These are phyloP conservation scores for Orycteropus afer DNA, from an alignment of 2,113 vertebrate genomes.

Conservation along the genomic window DNA sequence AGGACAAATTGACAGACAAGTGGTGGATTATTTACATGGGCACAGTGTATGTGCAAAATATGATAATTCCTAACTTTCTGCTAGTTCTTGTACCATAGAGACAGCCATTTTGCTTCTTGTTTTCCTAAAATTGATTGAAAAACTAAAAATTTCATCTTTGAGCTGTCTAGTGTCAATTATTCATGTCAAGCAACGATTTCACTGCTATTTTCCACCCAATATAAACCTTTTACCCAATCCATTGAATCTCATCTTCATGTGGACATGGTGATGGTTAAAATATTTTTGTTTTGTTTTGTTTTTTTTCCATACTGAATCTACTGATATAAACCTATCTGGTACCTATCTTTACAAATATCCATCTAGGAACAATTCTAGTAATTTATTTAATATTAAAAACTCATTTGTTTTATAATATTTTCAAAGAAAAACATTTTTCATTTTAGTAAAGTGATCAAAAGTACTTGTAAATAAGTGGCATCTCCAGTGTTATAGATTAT, in stretches of 20 bases:
- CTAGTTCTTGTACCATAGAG: background rate
- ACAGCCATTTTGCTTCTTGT: background rate
- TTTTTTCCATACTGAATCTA: background rate
- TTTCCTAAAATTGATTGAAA: constrained; percentile 48
- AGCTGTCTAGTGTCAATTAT: background rate
- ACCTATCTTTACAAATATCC: background rate
- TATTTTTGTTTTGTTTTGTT: background rate
- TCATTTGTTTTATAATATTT: background rate
- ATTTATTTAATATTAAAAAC: background rate
- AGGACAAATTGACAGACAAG: no score
- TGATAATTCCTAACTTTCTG: background rate
- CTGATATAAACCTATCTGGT: background rate
- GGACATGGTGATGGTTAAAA: background rate
- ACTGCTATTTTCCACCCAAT: background rate
- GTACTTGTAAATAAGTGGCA: background rate
- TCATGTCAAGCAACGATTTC: constrained; percentile 4
- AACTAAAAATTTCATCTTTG: constrained; percentile 25
- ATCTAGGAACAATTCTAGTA: background rate
- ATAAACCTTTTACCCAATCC: background rate
- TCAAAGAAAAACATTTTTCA: background rate
- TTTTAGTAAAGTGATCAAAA: background rate
- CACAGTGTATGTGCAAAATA: no score
- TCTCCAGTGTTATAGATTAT: background rate
- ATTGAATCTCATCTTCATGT: background rate
- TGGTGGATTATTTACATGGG: no score